Percentiles rank a stretch among this genome's conserved stretches.
Evolutionary conservation across 2,888 invertebrate species (phyloP).

Genomic region (Anodontia alba): DNA sequence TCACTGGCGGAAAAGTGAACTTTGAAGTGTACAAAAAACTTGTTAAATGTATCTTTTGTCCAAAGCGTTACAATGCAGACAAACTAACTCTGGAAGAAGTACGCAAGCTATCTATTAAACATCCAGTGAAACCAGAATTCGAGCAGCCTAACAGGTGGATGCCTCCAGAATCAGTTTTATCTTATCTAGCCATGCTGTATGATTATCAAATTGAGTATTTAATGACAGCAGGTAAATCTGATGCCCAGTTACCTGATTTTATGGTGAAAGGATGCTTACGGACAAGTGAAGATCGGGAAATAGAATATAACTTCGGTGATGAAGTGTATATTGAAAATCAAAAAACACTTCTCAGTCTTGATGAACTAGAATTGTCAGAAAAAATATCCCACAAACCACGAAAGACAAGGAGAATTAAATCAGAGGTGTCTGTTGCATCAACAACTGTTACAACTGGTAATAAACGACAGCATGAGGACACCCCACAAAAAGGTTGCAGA

Average conservation of each 20-base stretch:
- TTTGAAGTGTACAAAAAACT: not conserved
- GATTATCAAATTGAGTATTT: not conserved
- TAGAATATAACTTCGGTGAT: not conserved
- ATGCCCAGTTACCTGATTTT: not conserved
- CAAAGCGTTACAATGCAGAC: not conserved
- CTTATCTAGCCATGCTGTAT: not conserved
- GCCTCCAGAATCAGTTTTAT: not conserved
- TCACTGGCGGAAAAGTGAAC: not conserved
- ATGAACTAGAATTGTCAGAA: not conserved
- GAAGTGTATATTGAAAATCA: not conserved
- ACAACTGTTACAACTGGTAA: not conserved
- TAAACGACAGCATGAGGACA: not conserved
- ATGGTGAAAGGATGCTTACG: not conserved
- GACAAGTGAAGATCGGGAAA: not conserved
- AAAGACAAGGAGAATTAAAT: not conserved
- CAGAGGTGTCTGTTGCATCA: not conserved
- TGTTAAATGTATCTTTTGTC: slow-evolving; percentile 1
- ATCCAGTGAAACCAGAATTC: not conserved
- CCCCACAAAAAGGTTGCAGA: not conserved
- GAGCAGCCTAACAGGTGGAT: not conserved
- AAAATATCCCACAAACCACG: not conserved
- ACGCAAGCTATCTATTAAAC: not conserved
- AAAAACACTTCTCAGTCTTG: not conserved
- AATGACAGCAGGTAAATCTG: not conserved
- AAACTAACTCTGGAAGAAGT: slow-evolving; percentile 2